phyloP scores from a whole-genome alignment of 2,113 vertebrate genomes.

The Penelope pileata region DNA sequence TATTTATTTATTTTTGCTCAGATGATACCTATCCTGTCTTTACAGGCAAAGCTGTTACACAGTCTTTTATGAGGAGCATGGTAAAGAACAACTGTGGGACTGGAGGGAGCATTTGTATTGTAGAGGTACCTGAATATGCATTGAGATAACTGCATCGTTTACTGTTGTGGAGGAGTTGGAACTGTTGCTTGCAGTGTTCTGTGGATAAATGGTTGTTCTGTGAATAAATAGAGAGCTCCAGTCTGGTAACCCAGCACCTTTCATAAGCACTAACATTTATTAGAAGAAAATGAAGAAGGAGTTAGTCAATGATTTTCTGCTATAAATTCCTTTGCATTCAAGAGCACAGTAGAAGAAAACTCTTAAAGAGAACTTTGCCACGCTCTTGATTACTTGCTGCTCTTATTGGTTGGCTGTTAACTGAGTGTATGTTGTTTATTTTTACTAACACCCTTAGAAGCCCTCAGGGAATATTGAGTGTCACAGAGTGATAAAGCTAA shows the following conservation, averaged over 20 bases:
- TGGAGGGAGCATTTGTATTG: background rate
- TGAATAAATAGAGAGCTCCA: background rate
- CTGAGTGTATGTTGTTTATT: constrained; percentile 28
- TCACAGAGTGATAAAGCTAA: constrained; percentile 75
- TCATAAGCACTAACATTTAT: background rate
- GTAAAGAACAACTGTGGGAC: background rate
- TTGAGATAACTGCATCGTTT: background rate
- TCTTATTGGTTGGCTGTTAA: constrained; percentile 26
- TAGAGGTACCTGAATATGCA: background rate
- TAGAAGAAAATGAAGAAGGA: constrained; percentile 18
- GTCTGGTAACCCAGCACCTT: constrained; percentile 4
- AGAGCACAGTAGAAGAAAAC: background rate
- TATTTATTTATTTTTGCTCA: background rate
- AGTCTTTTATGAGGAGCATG: background rate
- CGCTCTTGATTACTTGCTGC: constrained; percentile 29
- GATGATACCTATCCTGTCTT: background rate
- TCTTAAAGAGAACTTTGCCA: constrained; percentile 22
- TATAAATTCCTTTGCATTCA: constrained; percentile 40
- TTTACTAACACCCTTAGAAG: constrained; percentile 38
- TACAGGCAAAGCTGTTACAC: background rate
- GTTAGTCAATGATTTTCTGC: constrained; percentile 30
- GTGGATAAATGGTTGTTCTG: constrained; percentile 37
- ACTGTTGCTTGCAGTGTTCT: constrained; percentile 1
- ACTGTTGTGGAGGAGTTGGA: background rate
- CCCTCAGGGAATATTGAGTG: constrained; percentile 41